These are phyloP conservation scores for Elaphurus davidianus DNA, from an alignment of 2,113 vertebrate genomes.

Conservation along the genomic window DNA sequence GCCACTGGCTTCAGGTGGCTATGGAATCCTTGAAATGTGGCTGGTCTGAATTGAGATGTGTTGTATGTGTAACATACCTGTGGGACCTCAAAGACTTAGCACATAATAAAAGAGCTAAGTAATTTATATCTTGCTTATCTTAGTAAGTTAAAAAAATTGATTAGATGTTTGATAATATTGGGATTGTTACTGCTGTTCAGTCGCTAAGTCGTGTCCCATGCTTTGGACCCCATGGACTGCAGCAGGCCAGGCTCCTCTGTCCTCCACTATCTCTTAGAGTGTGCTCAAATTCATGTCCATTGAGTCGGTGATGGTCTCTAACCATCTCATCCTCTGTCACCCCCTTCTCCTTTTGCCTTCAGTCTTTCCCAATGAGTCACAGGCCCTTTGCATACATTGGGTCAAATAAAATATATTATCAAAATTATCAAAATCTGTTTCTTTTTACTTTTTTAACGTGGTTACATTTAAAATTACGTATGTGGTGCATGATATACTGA, in stretches of 20 bases:
- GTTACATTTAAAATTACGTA: neutral
- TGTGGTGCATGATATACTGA: neutral
- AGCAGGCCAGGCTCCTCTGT: neutral
- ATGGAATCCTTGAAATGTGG: neutral
- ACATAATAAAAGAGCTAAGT: neutral
- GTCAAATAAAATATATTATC: neutral
- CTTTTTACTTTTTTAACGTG: neutral
- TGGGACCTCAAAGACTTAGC: neutral
- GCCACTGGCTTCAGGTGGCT: neutral
- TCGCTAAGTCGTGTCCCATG: neutral
- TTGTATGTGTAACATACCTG: neutral
- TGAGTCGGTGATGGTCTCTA: neutral
- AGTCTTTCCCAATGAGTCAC: neutral
- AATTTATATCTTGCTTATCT: neutral
- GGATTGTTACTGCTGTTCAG: neutral
- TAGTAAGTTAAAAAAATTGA: neutral
- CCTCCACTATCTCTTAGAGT: neutral
- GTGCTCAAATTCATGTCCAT: neutral
- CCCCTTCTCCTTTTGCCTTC: neutral
- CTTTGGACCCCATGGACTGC: neutral
- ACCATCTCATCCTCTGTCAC: neutral
- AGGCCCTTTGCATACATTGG: neutral
- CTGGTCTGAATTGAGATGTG: neutral
- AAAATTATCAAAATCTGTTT: neutral
- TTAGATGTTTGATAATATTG: neutral